Evolutionary conservation across 2,113 vertebrate species (phyloP).

Genomic region (Takifugu bimaculatus): DNA sequence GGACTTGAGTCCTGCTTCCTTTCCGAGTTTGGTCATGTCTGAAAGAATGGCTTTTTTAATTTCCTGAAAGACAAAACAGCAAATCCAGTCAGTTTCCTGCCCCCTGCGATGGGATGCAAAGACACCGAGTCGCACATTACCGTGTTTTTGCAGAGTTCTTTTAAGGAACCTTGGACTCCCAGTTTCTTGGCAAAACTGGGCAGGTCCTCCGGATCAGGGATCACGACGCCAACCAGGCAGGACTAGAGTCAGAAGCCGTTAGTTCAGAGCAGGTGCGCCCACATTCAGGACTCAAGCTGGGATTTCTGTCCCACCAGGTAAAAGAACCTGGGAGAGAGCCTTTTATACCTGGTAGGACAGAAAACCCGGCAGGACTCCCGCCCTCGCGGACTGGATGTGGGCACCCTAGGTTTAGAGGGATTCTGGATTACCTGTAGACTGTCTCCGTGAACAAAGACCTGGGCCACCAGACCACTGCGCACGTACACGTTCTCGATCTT

Average conservation of each 20-base stretch:
- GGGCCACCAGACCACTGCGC: slow-evolving; percentile 78
- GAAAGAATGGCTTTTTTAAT: slow-evolving; percentile 83
- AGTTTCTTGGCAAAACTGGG: slow-evolving; percentile 79
- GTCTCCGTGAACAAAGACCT: slow-evolving; percentile 94
- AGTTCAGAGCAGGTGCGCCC: neutral
- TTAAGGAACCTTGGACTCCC: slow-evolving; percentile 78
- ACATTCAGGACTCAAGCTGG: too few species aligned
- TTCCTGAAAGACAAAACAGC: slow-evolving; percentile 60
- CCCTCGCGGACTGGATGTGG: too few species aligned
- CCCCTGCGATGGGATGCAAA: too few species aligned
- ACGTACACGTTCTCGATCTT: slow-evolving; percentile 93
- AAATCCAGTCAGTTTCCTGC: too few species aligned
- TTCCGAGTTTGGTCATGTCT: slow-evolving; percentile 83
- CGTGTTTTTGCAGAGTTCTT: slow-evolving; percentile 83
- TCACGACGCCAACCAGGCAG: slow-evolving; percentile 82
- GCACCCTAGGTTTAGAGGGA: too few species aligned
- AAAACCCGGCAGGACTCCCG: too few species aligned
- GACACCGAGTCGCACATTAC: slow-evolving; percentile 59
- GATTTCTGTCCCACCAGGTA: too few species aligned
- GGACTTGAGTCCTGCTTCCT: slow-evolving; percentile 87
- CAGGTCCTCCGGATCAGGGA: slow-evolving; percentile 85
- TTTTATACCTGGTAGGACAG: too few species aligned
- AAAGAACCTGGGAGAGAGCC: too few species aligned
- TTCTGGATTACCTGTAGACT: slow-evolving; percentile 82
- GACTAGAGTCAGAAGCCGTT: slow-evolving; percentile 69